phyloP scores from a whole-genome alignment of 2,113 vertebrate genomes.

The Riparia riparia region DNA sequence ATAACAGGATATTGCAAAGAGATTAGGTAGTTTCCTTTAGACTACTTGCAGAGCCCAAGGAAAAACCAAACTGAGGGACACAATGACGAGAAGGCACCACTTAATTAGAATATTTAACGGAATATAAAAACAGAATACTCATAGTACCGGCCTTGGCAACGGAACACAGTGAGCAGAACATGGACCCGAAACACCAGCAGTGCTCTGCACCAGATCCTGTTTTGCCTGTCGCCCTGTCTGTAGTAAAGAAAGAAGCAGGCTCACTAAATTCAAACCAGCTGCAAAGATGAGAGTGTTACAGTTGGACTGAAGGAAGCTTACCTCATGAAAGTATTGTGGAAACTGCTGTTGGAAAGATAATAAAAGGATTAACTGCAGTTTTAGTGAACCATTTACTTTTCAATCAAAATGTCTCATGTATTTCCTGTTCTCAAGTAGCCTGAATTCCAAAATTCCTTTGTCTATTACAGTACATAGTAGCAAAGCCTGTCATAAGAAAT shows the following conservation, averaged over 20 bases:
- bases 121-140: constrained; percentile 35
- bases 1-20: constrained; percentile 98
- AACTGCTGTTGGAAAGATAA: constrained; percentile 92
- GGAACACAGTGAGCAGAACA: neutral
- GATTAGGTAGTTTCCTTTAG: constrained; percentile 95
- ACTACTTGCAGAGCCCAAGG: constrained; percentile 74
- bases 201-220: constrained; percentile 22
- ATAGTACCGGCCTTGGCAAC: constrained; percentile 24
- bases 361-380: constrained; percentile 92
- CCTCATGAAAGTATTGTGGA: constrained; percentile 87
- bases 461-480: constrained; percentile 85
- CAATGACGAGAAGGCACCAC: constrained; percentile 3
- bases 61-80: constrained; percentile 49
- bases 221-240: constrained; percentile 43
- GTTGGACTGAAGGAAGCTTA: constrained; percentile 82
- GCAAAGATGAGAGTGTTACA: constrained; percentile 80
- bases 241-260: constrained; percentile 53
- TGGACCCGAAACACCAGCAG: neutral
- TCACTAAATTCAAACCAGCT: constrained; percentile 87
- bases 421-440: constrained; percentile 90
- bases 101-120: constrained; percentile 62
- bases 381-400: constrained; percentile 87
- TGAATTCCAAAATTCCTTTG: constrained; percentile 89
- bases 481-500: constrained; percentile 82
- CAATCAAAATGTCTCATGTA: constrained; percentile 95